Base-by-base conservation (phyloP, 2,113 vertebrate species). In the Lutjanus erythropterus region DNA sequence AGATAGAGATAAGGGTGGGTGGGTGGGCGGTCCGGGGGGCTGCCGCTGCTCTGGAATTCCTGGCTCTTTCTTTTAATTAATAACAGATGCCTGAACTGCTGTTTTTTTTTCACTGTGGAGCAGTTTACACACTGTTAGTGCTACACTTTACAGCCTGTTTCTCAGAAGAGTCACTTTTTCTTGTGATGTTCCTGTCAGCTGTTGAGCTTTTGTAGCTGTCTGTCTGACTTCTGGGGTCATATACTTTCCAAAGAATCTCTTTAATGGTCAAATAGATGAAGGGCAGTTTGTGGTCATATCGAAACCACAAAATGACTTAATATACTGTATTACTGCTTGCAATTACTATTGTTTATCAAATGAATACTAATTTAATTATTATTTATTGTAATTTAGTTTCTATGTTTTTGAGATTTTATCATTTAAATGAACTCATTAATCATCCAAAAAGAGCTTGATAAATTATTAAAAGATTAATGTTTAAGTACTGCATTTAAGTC, bases 41-140 rank as follows among this genome's bases (percentile, higher is more conserved):
- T 76, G 85, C 69, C 64, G 84, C 68, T 69, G 83, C 87, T 87
- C 86, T 89, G 93, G 91, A 91, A 94, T 94, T 87, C 85, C 67
- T 87, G 85, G 25, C 81, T 84, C 86, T 89, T 87, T 83, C 72
- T 86, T 91, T 92, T 94, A 93, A 94, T 94, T 93, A 91, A 90
- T 84, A 85, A 68, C 91, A 94, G 85, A 92, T 93, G 92, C 78
- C 49, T 81, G 44, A 35, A 70, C 75, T 80, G 67, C 62, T 71
- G 42, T 53, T 71, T 78, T 41, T 76, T 53, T 80, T 60, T 68
- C 27, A 65, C 61, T 50, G 3, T 66, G 49, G 75, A 74, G 78
- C 41, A 47, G 41, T 85, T 88, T 80, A 60, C 58, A 62, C 59
- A 2, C 6, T 59, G 60, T 56, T 29, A 14, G 35, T 46, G 37